These are phyloP conservation scores for Pao palembangensis DNA, from an alignment of 2,113 vertebrate genomes.

Conservation along the genomic window DNA sequence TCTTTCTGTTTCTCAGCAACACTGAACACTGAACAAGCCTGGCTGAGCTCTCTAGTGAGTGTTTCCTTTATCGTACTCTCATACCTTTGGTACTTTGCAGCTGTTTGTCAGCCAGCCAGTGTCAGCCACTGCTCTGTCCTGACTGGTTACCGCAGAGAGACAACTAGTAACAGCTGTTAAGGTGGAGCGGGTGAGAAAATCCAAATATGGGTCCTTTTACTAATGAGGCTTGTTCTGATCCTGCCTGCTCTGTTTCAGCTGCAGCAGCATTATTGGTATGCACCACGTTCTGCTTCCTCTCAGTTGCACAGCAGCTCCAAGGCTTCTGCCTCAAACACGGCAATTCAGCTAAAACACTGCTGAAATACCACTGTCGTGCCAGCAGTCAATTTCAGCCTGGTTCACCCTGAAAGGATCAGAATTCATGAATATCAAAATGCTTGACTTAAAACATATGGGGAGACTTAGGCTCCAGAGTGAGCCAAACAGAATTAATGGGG, in stretches of 20 bases:
- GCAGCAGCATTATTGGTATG: conserved; percentile 63
- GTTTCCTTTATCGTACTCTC: neutral
- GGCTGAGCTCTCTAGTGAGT: neutral
- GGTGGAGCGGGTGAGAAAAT: conserved; percentile 60
- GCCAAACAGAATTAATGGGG: conserved; percentile 14
- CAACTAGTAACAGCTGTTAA: conserved; percentile 59
- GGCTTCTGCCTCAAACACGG: conserved; percentile 56
- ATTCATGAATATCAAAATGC: conserved; percentile 55
- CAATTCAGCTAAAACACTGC: conserved; percentile 48
- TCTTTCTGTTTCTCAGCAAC: neutral
- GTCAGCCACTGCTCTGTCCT: conserved; percentile 7
- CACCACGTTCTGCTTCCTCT: conserved; percentile 58
- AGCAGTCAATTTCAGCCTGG: conserved; percentile 38
- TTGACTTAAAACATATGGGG: conserved; percentile 18
- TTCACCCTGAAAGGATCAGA: conserved; percentile 28
- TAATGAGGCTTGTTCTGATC: conserved; percentile 55
- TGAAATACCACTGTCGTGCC: conserved; percentile 38
- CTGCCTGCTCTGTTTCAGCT: conserved; percentile 35
- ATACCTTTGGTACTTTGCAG: conserved; percentile 11
- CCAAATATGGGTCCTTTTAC: conserved; percentile 60
- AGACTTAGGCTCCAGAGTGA: conserved; percentile 12
- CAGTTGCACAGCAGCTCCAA: conserved; percentile 49
- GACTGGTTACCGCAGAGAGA: conserved; percentile 26
- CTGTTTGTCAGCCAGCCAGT: conserved; percentile 12
- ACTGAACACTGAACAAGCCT: neutral